phyloP scores from a whole-genome alignment of 2,888 invertebrate species.

The Spodoptera littoralis region DNA sequence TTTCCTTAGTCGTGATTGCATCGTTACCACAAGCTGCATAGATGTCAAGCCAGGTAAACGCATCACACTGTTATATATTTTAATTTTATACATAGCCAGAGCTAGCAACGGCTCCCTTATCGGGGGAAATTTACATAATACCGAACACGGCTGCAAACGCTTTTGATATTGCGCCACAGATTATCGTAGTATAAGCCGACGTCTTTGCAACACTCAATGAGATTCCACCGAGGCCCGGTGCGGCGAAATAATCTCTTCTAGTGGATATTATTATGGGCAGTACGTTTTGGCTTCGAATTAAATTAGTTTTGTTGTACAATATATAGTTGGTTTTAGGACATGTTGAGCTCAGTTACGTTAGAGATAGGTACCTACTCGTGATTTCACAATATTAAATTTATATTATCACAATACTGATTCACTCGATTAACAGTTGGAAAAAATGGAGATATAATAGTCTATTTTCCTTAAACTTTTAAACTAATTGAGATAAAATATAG shows the following conservation, averaged over 20 bases:
- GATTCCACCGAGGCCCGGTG: constrained; percentile 60
- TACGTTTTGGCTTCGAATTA: constrained; percentile 48
- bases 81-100: constrained; percentile 70
- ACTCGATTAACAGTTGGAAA: too few relatives aligned
- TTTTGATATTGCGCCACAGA: constrained; percentile 79
- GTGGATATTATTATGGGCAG: constrained; percentile 54
- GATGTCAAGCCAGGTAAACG: constrained; percentile 53
- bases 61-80: constrained; percentile 68
- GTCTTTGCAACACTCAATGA: constrained; percentile 71
- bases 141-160: constrained; percentile 70
- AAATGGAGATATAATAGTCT: too few relatives aligned
- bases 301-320: constrained; percentile 37
- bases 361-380: too few relatives aligned
- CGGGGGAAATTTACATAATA: constrained; percentile 80
- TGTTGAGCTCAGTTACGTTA: too few relatives aligned
- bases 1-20: constrained; percentile 32
- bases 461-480: too few relatives aligned
- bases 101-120: constrained; percentile 70
- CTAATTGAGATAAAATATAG: too few relatives aligned
- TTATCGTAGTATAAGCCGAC: constrained; percentile 74
- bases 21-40: constrained; percentile 26
- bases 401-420: too few relatives aligned
- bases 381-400: too few relatives aligned
- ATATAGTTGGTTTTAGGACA: constrained; percentile 5
- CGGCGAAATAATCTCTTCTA: constrained; percentile 55